phyloP scores from a whole-genome alignment of 2,888 invertebrate species.

The Oxyteleia sp. region DNA sequence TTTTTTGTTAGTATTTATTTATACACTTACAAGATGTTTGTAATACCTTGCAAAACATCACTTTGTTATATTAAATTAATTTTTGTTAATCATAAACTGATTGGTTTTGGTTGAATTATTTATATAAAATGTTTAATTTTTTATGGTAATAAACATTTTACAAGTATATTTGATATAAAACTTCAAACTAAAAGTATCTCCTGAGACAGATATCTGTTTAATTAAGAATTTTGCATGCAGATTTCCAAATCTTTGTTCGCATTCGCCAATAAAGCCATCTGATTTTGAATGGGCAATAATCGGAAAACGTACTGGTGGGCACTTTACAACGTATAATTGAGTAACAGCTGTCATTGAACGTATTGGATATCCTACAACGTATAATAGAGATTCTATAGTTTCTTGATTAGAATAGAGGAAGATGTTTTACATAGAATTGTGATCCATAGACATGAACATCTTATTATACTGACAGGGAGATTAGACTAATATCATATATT shows the following conservation, averaged over 20 bases:
- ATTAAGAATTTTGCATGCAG: no score
- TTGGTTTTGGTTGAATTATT: no score
- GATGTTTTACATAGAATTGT: background rate
- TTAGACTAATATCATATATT: background rate
- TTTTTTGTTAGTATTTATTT: no score
- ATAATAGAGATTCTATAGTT: conserved; percentile 8
- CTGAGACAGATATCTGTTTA: no score
- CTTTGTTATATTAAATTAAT: no score
- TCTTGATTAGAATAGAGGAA: conserved; percentile 2
- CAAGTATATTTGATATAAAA: no score
- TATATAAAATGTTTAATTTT: no score
- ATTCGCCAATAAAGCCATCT: background rate
- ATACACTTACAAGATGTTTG: no score
- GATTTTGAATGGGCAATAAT: background rate
- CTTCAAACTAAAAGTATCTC: no score
- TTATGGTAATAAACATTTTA: no score
- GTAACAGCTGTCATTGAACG: background rate
- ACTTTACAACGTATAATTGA: conserved; percentile 8
- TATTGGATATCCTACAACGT: conserved; percentile 4
- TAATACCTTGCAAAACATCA: no score
- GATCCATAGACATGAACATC: background rate
- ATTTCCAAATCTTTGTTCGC: background rate
- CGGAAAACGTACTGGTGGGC: conserved; percentile 2
- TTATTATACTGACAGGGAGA: background rate
- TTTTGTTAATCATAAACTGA: no score